Percentiles rank a stretch among this genome's conserved stretches.
phyloP scores from a whole-genome alignment of 2,888 invertebrate species.

The Fabriciana adippe region DNA sequence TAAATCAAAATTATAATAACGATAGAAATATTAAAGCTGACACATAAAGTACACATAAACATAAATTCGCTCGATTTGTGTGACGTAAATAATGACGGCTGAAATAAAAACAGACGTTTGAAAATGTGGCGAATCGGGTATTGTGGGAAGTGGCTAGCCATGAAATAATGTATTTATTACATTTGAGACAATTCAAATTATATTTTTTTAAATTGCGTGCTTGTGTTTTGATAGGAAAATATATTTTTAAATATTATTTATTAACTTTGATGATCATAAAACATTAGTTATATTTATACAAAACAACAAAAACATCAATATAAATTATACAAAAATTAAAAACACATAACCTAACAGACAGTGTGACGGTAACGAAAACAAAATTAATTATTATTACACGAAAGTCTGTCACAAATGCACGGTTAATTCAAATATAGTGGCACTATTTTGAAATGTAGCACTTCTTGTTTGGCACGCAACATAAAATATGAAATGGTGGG shows the following conservation, averaged over 20 bases:
- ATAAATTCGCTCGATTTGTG: constrained; percentile 59
- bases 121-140: constrained; percentile 40
- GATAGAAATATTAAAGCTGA: constrained; percentile 40
- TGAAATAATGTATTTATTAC: background rate
- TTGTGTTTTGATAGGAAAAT: too few species aligned
- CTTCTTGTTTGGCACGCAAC: constrained; percentile 44
- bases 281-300: too few species aligned
- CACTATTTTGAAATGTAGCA: constrained; percentile 25
- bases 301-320: background rate
- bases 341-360: background rate
- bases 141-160: constrained; percentile 36
- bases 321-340: background rate
- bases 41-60: constrained; percentile 40
- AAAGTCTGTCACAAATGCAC: constrained; percentile 12
- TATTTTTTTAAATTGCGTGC: too few species aligned
- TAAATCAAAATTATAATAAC: constrained; percentile 44
- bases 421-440: constrained; percentile 15
- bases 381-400: constrained; percentile 1
- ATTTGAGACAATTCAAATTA: background rate
- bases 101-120: constrained; percentile 56
- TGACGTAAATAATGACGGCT: constrained; percentile 61
- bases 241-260: too few species aligned
- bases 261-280: too few species aligned
- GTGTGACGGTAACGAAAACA: background rate
- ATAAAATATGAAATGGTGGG: constrained; percentile 68